These are phyloP conservation scores for Subanguina moxae DNA, from an alignment of 1,140 invertebrate species.

Conservation along the genomic window DNA sequence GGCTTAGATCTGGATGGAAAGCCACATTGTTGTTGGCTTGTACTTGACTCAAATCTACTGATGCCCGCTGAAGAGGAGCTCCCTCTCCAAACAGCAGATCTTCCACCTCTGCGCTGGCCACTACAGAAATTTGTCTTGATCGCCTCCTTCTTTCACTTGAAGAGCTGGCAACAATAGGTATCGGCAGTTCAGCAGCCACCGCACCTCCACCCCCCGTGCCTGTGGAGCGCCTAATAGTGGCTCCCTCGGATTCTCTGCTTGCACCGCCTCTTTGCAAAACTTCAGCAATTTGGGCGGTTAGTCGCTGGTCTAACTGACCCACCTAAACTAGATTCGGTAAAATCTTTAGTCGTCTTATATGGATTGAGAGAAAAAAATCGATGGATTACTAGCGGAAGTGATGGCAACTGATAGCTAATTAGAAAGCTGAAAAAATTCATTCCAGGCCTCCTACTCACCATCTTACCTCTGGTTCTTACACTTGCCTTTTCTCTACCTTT, in stretches of 20 bases:
- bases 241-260: conserved; percentile 7
- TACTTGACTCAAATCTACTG: neutral
- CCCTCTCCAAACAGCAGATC: neutral
- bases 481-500: too few relatives aligned
- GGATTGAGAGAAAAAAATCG: too few relatives aligned
- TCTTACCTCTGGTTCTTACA: too few relatives aligned
- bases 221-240: conserved; percentile 22
- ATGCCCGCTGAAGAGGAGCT: neutral
- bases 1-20: conserved; percentile 9
- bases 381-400: too few relatives aligned
- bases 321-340: conserved; percentile 26
- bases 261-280: conserved; percentile 8
- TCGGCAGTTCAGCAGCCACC: neutral
- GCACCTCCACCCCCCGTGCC: conserved; percentile 13
- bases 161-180: conserved; percentile 2
- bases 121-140: neutral
- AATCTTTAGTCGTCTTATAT: neutral
- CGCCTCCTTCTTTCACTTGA: neutral
- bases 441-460: too few relatives aligned
- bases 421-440: too few relatives aligned
- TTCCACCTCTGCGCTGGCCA: neutral
- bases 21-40: conserved; percentile 9
- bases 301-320: conserved; percentile 23
- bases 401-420: too few relatives aligned
- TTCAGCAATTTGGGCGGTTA: conserved; percentile 35